A percentile compares a stretch with the other conserved stretches of the same genome.
Conservation (phyloP, 2,797 vertebrate genomes). For the Falco novaeseelandiae region DNA sequence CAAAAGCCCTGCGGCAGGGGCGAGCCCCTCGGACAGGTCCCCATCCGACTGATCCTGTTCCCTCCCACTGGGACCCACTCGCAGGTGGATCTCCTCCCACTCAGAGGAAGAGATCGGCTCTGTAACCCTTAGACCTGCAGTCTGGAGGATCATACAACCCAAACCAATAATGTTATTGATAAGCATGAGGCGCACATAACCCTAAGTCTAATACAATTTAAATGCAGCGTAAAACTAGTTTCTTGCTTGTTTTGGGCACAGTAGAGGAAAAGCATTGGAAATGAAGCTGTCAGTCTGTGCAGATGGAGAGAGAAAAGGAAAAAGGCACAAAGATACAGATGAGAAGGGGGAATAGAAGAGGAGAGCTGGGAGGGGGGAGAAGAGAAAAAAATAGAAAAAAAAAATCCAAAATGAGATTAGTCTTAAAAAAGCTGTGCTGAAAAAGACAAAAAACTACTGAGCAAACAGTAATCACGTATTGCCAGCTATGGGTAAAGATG, state of each 20-base stretch:
- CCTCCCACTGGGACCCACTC: background rate
- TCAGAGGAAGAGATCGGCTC: background rate
- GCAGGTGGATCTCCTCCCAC: background rate
- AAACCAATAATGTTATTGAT: fast-evolving
- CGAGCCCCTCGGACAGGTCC: background rate
- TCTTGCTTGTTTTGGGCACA: conserved; percentile 5
- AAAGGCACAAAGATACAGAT: background rate
- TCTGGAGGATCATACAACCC: background rate
- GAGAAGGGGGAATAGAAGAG: background rate
- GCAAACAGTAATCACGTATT: background rate
- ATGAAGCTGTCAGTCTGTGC: background rate
- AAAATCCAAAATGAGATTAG: background rate
- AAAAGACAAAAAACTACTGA: background rate
- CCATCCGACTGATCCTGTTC: fast-evolving
- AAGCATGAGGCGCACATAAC: background rate
- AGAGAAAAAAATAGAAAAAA: background rate
- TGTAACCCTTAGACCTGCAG: fast-evolving
- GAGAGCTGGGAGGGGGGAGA: background rate
- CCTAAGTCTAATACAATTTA: background rate
- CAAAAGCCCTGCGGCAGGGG: fast-evolving
- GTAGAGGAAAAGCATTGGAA: background rate
- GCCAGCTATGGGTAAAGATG: fast-evolving
- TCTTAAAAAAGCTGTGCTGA: background rate
- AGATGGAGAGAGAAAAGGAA: background rate
- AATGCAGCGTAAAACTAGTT: background rate